These are phyloP conservation scores for Lissocephala sabroskyi DNA, from an alignment of 2,888 invertebrate species.

Conservation along the genomic window DNA sequence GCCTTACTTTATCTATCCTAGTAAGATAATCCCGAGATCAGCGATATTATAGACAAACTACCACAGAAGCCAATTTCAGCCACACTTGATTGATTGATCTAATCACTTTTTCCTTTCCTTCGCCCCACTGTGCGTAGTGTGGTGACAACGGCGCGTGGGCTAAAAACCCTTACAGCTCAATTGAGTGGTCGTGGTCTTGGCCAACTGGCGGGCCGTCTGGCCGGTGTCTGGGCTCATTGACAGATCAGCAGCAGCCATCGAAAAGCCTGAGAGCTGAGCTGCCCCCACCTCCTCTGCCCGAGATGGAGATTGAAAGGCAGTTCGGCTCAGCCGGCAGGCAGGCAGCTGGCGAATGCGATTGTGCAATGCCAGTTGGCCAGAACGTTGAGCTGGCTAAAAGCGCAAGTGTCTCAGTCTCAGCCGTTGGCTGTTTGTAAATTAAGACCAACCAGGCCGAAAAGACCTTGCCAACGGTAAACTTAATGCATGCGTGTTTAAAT, in stretches of 20 bases:
- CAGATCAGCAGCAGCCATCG: too few species aligned
- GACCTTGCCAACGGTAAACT: slow-evolving; percentile 59
- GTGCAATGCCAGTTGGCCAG: slow-evolving; percentile 57
- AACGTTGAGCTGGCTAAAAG: slow-evolving; percentile 42
- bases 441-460: slow-evolving; percentile 24
- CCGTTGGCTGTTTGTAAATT: background rate
- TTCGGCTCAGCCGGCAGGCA: background rate
- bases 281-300: slow-evolving; percentile 10
- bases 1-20: too few species aligned
- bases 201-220: slow-evolving; percentile 12
- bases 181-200: slow-evolving; percentile 58
- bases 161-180: slow-evolving; percentile 56
- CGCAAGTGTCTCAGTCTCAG: slow-evolving; percentile 1
- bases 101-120: too few species aligned
- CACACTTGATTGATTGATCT: too few species aligned
- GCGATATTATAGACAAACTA: too few species aligned
- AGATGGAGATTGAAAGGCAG: slow-evolving; percentile 33
- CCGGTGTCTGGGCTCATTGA: background rate
- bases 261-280: too few species aligned
- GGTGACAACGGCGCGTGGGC: slow-evolving; percentile 34
- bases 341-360: slow-evolving; percentile 17
- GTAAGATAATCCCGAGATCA: too few species aligned
- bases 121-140: too few species aligned
- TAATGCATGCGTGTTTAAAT: slow-evolving; percentile 21
- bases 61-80: too few species aligned